Evolutionary conservation across 2,797 vertebrate genomes (phyloP).

Genomic region (Lates japonicus): DNA sequence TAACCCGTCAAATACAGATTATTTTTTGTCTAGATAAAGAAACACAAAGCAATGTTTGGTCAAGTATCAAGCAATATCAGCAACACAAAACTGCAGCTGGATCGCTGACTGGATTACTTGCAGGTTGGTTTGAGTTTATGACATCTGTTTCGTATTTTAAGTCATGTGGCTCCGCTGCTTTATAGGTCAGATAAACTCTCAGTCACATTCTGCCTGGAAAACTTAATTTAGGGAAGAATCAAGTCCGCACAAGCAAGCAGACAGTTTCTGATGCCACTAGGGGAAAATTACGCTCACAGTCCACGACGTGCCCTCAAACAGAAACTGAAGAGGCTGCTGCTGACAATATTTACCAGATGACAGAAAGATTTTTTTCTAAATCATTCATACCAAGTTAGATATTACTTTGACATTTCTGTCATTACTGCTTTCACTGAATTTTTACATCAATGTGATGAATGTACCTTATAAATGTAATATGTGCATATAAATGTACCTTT

Average conservation of each 20-base stretch:
- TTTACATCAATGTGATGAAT: background rate
- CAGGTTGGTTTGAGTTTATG: background rate
- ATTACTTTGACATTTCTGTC: background rate
- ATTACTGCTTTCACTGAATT: background rate
- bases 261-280: background rate
- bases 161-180: no score
- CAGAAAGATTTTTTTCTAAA: no score
- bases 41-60: background rate
- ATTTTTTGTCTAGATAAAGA: background rate
- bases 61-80: background rate
- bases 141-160: background rate
- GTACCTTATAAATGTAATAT: no score
- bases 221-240: background rate
- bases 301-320: background rate
- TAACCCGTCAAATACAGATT: background rate
- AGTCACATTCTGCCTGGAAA: background rate
- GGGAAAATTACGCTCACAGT: background rate
- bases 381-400: background rate
- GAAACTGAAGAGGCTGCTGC: background rate
- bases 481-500: no score
- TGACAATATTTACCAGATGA: no score
- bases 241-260: background rate
- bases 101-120: background rate
- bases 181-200: background rate
- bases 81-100: background rate